Percentiles rank a stretch among this genome's conserved stretches.
phyloP scores from a whole-genome alignment of 1,140 invertebrate species.

The Maniola jurtina region DNA sequence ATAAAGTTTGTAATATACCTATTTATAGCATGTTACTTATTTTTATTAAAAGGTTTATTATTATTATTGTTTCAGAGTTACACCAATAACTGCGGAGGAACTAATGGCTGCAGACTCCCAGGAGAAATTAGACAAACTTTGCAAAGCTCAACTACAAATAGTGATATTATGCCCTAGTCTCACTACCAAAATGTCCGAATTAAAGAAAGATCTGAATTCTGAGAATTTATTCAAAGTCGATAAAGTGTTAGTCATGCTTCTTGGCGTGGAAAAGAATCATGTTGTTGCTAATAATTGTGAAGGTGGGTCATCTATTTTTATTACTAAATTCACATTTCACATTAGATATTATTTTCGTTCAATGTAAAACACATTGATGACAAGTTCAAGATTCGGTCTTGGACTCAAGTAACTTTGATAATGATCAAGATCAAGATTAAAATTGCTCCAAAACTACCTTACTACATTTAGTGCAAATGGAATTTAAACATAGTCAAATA shows the following conservation, averaged over 20 bases:
- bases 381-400: too few species aligned
- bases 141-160: slow-evolving; percentile 85
- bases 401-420: too few species aligned
- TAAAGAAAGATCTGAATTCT: slow-evolving; percentile 79
- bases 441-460: not conserved
- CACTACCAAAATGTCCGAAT: slow-evolving; percentile 80
- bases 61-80: slow-evolving; percentile 80
- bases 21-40: not conserved
- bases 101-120: slow-evolving; percentile 79
- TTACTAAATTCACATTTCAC: not conserved
- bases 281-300: slow-evolving; percentile 58
- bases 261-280: slow-evolving; percentile 82
- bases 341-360: slow-evolving; percentile 12
- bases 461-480: too few species aligned
- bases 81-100: slow-evolving; percentile 86
- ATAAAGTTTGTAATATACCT: not conserved
- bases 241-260: slow-evolving; percentile 87
- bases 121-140: slow-evolving; percentile 80
- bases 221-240: slow-evolving; percentile 83
- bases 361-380: not conserved
- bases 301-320: slow-evolving; percentile 44
- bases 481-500: slow-evolving; percentile 5
- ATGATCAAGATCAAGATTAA: too few species aligned
- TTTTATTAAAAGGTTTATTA: not conserved
- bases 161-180: slow-evolving; percentile 88